Percentiles rank a stretch among this genome's conserved stretches.
These are phyloP conservation scores for Drosophila anomalata DNA, from an alignment of 2,888 invertebrate species.

Conservation along the genomic window DNA sequence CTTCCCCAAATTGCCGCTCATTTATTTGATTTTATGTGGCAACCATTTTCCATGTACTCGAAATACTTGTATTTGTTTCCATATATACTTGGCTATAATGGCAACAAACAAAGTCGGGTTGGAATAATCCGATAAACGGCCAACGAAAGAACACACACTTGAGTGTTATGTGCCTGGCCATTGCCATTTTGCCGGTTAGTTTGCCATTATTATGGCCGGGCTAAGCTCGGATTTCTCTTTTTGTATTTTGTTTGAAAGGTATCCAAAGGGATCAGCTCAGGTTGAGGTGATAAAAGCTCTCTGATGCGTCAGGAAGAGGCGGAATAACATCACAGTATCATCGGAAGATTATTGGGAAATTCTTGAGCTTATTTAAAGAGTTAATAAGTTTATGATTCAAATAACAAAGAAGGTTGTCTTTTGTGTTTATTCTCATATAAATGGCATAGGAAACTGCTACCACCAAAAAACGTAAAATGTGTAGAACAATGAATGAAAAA, in stretches of 20 bases:
- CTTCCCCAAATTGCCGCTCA: slow-evolving; percentile 47
- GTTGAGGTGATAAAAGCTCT: slow-evolving; percentile 3
- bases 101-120: slow-evolving; percentile 5
- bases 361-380: not conserved
- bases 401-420: not conserved
- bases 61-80: slow-evolving; percentile 14
- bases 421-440: not conserved
- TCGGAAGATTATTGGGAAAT: not conserved
- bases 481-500: not conserved
- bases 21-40: slow-evolving; percentile 61
- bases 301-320: not conserved
- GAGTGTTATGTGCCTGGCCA: slow-evolving; percentile 39
- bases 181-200: slow-evolving; percentile 40
- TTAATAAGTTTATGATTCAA: not conserved
- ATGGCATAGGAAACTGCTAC: slow-evolving; percentile 24
- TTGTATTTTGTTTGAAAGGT: slow-evolving; percentile 23
- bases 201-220: slow-evolving; percentile 22
- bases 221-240: slow-evolving; percentile 11
- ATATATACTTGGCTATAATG: slow-evolving; percentile 8
- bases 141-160: slow-evolving; percentile 30
- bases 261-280: not conserved
- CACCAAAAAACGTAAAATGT: not conserved
- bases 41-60: slow-evolving; percentile 37
- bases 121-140: slow-evolving; percentile 13
- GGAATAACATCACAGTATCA: not conserved